Percentiles rank a stretch among this genome's conserved stretches.
phyloP scores from a whole-genome alignment of 2,888 invertebrate genomes.

The Gortyna flavago region DNA sequence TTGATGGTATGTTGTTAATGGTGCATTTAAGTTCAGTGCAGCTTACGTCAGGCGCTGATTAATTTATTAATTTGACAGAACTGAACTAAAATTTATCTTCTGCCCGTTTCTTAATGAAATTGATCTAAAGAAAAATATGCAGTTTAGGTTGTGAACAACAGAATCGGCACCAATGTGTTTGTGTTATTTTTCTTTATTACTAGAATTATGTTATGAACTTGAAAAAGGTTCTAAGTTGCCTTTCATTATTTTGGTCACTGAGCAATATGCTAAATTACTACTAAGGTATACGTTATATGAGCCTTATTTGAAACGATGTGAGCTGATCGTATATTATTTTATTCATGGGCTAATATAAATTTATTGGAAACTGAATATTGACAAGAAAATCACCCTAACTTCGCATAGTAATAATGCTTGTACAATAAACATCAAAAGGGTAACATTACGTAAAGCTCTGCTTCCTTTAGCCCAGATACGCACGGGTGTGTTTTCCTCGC shows the following conservation, averaged over 20 bases:
- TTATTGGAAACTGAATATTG: conserved; percentile 17
- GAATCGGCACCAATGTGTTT: too few species aligned
- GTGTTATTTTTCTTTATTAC: too few species aligned
- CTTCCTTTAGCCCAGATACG: conserved; percentile 19
- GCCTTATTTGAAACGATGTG: conserved; percentile 14
- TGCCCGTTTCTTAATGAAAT: too few species aligned
- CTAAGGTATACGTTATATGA: neutral
- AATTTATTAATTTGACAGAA: too few species aligned
- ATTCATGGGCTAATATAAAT: conserved; percentile 17
- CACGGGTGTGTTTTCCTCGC: neutral
- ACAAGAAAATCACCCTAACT: conserved; percentile 35
- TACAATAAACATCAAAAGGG: conserved; percentile 35
- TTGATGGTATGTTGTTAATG: too few species aligned
- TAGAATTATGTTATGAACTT: too few species aligned
- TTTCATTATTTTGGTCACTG: neutral
- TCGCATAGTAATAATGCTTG: neutral
- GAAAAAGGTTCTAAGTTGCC: too few species aligned
- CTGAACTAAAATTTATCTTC: too few species aligned
- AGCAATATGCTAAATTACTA: conserved; percentile 1
- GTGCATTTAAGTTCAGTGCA: too few species aligned
- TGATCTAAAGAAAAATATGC: too few species aligned
- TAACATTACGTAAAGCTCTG: conserved; percentile 11
- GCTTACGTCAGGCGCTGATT: too few species aligned
- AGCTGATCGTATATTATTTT: conserved; percentile 10
- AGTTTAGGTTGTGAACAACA: too few species aligned